Conservation (phyloP, 2,113 vertebrate species). For the Cacatua alba region DNA sequence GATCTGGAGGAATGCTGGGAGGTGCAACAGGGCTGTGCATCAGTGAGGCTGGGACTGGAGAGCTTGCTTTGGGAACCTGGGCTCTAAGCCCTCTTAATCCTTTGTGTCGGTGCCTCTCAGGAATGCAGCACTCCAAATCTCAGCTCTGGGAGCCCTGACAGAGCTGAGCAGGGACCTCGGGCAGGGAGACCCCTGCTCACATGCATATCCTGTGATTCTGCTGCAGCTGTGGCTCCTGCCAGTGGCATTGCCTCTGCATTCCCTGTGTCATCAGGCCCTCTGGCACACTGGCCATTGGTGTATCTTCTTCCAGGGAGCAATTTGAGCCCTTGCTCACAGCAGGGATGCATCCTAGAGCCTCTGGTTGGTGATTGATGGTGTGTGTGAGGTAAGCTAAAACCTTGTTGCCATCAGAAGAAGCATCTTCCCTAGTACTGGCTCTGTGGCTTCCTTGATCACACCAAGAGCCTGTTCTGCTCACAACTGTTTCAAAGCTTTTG, state of each 20-base stretch:
- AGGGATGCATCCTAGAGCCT: background rate
- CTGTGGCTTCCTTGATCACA: background rate
- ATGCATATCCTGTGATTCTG: background rate
- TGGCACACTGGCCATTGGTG: background rate
- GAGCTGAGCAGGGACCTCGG: background rate
- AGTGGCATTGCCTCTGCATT: background rate
- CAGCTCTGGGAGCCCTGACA: background rate
- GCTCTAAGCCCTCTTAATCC: constrained; percentile 17
- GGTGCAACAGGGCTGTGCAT: constrained; percentile 13
- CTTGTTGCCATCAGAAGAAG: background rate
- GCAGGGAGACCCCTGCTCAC: background rate
- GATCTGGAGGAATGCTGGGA: background rate
- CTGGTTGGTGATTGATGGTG: background rate
- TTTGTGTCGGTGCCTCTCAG: background rate
- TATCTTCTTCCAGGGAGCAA: background rate
- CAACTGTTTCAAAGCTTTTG: background rate
- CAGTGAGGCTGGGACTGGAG: background rate
- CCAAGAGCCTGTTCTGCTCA: background rate
- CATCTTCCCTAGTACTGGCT: background rate
- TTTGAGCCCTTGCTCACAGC: background rate
- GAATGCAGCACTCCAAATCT: background rate
- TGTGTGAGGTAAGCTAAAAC: background rate
- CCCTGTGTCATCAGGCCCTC: background rate
- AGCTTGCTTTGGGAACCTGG: background rate
- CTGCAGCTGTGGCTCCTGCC: background rate